Evolutionary conservation across 2,113 vertebrate species (phyloP).

Genomic region (pig (Sus scrofa)): T2T-Sscrofa CM000824.6:165164501-165165000

Average conservation of each 20-base stretch:
- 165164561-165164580: background rate
- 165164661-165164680: slow-evolving; percentile 83
- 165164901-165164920: background rate
- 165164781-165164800: background rate
- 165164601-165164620: rapidly evolving
- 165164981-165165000: background rate
- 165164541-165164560: background rate
- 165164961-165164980: background rate
- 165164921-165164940: background rate
- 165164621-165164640: background rate
- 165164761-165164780: background rate
- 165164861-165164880: rapidly evolving
- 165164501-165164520: background rate
- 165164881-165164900: background rate
- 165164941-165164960: background rate
- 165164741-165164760: slow-evolving; percentile 91
- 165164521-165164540: slow-evolving; percentile 60
- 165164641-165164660: slow-evolving; percentile 85
- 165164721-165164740: slow-evolving; percentile 96
- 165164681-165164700: slow-evolving; percentile 91
- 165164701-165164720: slow-evolving; percentile 98
- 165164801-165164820: background rate
- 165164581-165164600: rapidly evolving
- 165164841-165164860: rapidly evolving
- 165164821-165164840: rapidly evolving